phyloP scores from a whole-genome alignment of 2,888 invertebrate species.

The Kuschelorhynchus macadamiae region DNA sequence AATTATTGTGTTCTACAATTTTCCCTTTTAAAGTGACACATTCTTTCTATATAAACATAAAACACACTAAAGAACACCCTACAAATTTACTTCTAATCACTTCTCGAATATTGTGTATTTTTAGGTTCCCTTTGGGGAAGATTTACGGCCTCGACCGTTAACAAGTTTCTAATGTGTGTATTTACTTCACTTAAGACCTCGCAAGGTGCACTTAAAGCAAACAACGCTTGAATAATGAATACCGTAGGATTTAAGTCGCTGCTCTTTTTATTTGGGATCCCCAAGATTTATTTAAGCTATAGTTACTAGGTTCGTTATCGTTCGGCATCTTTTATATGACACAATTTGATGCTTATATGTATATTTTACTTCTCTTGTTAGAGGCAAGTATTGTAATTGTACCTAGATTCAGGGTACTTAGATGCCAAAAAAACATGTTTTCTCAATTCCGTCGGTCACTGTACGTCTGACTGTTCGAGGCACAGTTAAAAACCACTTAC shows the following conservation, averaged over 20 bases:
- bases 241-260: constrained; percentile 10
- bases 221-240: constrained; percentile 40
- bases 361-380: too few relatives aligned
- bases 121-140: constrained; percentile 16
- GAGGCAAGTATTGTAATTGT: too few relatives aligned
- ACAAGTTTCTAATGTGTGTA: constrained; percentile 41
- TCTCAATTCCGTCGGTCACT: too few relatives aligned
- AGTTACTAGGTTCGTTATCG: too few relatives aligned
- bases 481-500: too few relatives aligned
- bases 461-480: too few relatives aligned
- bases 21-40: too few relatives aligned
- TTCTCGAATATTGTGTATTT: constrained; percentile 16
- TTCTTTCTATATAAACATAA: neutral
- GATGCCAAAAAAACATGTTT: too few relatives aligned
- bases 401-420: too few relatives aligned
- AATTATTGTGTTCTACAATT: too few relatives aligned
- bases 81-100: constrained; percentile 28
- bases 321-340: too few relatives aligned
- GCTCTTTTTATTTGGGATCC: neutral
- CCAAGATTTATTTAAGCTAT: neutral
- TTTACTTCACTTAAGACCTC: constrained; percentile 37
- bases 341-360: too few relatives aligned
- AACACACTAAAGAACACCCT: constrained; percentile 4
- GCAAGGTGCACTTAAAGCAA: constrained; percentile 35
- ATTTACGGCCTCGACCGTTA: constrained; percentile 36